Evolutionary conservation across 2,888 invertebrate genomes (phyloP).

Genomic region (Ephialtes manifestator): DNA sequence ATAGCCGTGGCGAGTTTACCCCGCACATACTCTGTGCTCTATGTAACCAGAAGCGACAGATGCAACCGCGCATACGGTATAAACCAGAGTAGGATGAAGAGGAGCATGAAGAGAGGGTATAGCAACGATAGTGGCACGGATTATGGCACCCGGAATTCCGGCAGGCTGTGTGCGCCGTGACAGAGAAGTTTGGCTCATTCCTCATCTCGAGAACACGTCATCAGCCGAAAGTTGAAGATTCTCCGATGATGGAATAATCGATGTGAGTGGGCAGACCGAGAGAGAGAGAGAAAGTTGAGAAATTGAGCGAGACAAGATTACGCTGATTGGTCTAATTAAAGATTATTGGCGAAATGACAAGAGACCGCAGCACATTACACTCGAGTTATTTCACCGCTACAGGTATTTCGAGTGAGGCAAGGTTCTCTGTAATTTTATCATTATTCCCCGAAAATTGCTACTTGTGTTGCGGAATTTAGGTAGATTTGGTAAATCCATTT

Average conservation of each 20-base stretch:
- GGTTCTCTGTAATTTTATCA: neutral
- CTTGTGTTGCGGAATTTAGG: neutral
- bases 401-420: neutral
- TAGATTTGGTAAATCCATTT: neutral
- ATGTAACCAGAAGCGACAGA: slow-evolving; percentile 65
- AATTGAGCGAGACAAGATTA: slow-evolving; percentile 35
- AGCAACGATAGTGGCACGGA: slow-evolving; percentile 54
- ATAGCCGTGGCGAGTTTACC: slow-evolving; percentile 48
- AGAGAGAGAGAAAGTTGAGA: neutral
- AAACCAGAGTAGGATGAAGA: slow-evolving; percentile 10
- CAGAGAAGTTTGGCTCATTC: slow-evolving; percentile 56
- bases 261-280: slow-evolving; percentile 4
- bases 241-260: slow-evolving; percentile 57
- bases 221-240: slow-evolving; percentile 50
- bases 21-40: slow-evolving; percentile 14
- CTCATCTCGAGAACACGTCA: slow-evolving; percentile 48
- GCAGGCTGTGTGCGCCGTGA: slow-evolving; percentile 25
- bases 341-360: slow-evolving; percentile 14
- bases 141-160: slow-evolving; percentile 66
- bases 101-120: slow-evolving; percentile 21
- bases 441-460: neutral
- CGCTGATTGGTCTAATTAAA: slow-evolving; percentile 36
- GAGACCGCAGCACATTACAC: neutral
- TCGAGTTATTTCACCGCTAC: neutral
- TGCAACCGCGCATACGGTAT: slow-evolving; percentile 64